A percentile compares a stretch with the other conserved stretches of the same genome.
phyloP scores from a whole-genome alignment of 2,888 invertebrate genomes.

The Drosophila aldrichi region DNA sequence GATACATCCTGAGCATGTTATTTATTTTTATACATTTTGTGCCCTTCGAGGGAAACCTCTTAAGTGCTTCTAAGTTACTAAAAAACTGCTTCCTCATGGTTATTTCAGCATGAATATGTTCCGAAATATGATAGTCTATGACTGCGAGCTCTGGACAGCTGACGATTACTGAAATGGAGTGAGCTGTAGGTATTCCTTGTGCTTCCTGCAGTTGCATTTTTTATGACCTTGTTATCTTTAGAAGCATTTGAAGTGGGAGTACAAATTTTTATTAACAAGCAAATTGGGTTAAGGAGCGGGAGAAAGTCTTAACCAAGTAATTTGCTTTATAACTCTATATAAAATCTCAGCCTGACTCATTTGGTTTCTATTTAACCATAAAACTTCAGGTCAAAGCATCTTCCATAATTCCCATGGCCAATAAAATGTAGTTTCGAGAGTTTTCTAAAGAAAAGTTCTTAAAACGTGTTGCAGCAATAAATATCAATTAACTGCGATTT shows the following conservation, averaged over 20 bases:
- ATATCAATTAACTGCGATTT: slow-evolving; percentile 74
- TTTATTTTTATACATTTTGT: slow-evolving; percentile 4
- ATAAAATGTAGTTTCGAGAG: slow-evolving; percentile 8
- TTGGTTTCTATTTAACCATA: not conserved
- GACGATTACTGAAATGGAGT: slow-evolving; percentile 21
- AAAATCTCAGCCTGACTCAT: slow-evolving; percentile 14
- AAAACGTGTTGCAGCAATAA: slow-evolving; percentile 71
- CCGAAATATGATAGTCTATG: slow-evolving; percentile 68
- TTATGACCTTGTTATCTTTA: slow-evolving; percentile 14
- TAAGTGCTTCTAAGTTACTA: slow-evolving; percentile 54
- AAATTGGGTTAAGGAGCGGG: not conserved
- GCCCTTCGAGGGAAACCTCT: slow-evolving; percentile 42
- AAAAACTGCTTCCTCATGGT: slow-evolving; percentile 72
- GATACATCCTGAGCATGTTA: slow-evolving; percentile 46
- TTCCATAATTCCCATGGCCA: slow-evolving; percentile 5
- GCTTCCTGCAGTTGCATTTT: slow-evolving; percentile 31
- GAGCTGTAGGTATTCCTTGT: slow-evolving; percentile 11
- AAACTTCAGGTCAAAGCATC: not conserved
- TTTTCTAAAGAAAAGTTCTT: slow-evolving; percentile 30
- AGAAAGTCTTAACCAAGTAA: not conserved
- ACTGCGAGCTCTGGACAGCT: slow-evolving; percentile 52
- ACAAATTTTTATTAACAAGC: not conserved
- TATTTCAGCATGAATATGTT: slow-evolving; percentile 56
- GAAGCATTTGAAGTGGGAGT: not conserved
- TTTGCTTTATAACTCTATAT: not conserved